A percentile compares a stretch with the other conserved stretches of the same genome.
phyloP scores from a whole-genome alignment of 2,797 vertebrate genomes.

The Ara ararauna region DNA sequence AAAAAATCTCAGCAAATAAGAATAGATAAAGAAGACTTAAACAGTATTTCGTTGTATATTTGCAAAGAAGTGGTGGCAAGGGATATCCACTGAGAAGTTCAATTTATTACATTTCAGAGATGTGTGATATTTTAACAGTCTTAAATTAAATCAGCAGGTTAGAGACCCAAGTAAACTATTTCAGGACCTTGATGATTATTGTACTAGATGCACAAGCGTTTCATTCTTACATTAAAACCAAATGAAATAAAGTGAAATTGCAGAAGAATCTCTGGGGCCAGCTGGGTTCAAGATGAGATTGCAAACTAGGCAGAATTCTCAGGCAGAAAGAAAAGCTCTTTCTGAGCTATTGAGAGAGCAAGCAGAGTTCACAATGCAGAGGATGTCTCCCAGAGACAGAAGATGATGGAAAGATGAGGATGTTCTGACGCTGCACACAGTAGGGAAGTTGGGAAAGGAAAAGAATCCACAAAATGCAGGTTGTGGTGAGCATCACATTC shows the following conservation, averaged over 20 bases:
- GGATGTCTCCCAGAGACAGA: not conserved
- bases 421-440: not conserved
- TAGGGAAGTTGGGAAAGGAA: not conserved
- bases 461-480: not conserved
- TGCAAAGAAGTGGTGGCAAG: not conserved
- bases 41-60: not conserved
- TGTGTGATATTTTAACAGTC: not conserved
- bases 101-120: not conserved
- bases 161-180: not conserved
- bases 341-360: not conserved
- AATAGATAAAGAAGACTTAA: not conserved
- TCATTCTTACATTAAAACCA: not conserved
- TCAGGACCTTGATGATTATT: not conserved
- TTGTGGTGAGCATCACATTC: not conserved
- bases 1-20: not conserved
- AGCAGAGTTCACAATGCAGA: not conserved
- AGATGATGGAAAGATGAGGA: not conserved
- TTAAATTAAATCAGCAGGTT: not conserved
- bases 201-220: not conserved
- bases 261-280: not conserved
- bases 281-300: not conserved
- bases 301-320: not conserved
- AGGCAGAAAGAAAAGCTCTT: not conserved
- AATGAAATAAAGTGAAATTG: not conserved
- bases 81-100: not conserved